Base-by-base conservation (phyloP, 2,888 invertebrate genomes). In the Hedychridium roseum region DNA sequence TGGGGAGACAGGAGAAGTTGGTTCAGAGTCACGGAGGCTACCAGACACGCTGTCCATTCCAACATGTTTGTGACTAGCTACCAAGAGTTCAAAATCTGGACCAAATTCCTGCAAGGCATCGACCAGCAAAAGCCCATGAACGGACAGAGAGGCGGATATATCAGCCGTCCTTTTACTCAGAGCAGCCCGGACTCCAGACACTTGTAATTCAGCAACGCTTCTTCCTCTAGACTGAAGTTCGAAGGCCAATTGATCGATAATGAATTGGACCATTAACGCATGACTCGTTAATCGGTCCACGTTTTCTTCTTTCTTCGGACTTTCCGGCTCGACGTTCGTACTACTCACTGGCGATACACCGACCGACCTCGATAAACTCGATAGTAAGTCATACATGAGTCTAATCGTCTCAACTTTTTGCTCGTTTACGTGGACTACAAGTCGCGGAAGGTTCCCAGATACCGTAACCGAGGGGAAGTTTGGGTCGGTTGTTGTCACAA, bases 61-160 rank as follows among this genome's bases (percentile, higher is more conserved):
- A 16, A 97, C 91, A 79, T 95, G 94, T 72, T 92, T 92, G 79
- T 97, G 97, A 76, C 95, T 96, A 18, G 97, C 97, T 11, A 96
- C 88, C 5, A 97, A 83, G 39, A 97, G 82, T 78, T 97, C 97
- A 81, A 95, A 97, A 82, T 97, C 97, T 0, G 91, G 90, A 0
- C 97, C 97, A 79, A 92, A 94, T 11, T 94, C 94, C 81, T 97
- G 97, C 76, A 97, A 83, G 37, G 97, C 97, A 82, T 97, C 97
- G 2, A 94, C 97, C 43, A 97, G 81, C 45, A 97, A 83, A 62
- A 97, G 83, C 67, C 95, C 94, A 80, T 96, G 96, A 36, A 97
- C 94, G 7, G 93, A 92, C 51, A 97, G 85, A 1, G 90, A 87
- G 28, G 94, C 82, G 61, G 88, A 87, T 2, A 88, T 84, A 75